A percentile compares a stretch with the other conserved stretches of the same genome.
Evolutionary conservation across 2,113 vertebrate genomes (phyloP).

Genomic region (Chlorodrepanis virens): DNA sequence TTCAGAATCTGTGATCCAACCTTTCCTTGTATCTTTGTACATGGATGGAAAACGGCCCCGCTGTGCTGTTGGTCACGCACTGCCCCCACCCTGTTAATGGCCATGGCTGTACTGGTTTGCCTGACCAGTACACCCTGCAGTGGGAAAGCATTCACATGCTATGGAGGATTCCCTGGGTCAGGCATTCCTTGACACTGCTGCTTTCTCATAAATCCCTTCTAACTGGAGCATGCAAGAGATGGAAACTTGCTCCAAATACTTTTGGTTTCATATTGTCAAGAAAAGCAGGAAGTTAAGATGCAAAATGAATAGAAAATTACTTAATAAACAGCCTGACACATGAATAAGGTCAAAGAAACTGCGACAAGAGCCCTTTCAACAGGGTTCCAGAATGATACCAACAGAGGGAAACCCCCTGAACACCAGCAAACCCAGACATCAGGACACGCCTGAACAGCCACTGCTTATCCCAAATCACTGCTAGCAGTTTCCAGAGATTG

Average conservation of each 20-base stretch:
- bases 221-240: not conserved
- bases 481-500: not conserved
- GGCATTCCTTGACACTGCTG: not conserved
- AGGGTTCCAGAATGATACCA: not conserved
- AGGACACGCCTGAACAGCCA: not conserved
- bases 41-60: rapidly evolving
- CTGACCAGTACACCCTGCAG: not conserved
- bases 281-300: not conserved
- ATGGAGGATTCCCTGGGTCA: not conserved
- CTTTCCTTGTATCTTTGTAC: not conserved
- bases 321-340: not conserved
- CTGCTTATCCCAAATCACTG: not conserved
- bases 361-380: not conserved
- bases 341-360: not conserved
- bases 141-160: not conserved
- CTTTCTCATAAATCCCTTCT: not conserved
- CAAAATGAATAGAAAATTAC: not conserved
- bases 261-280: not conserved
- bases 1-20: not conserved
- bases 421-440: not conserved
- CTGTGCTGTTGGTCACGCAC: not conserved
- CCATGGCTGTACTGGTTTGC: not conserved
- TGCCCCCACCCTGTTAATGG: not conserved
- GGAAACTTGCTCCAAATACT: not conserved
- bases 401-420: not conserved